Percentiles rank a stretch among this genome's conserved stretches.
Conservation (phyloP, 2,113 vertebrate genomes). For the Albula glossodonta region DNA sequence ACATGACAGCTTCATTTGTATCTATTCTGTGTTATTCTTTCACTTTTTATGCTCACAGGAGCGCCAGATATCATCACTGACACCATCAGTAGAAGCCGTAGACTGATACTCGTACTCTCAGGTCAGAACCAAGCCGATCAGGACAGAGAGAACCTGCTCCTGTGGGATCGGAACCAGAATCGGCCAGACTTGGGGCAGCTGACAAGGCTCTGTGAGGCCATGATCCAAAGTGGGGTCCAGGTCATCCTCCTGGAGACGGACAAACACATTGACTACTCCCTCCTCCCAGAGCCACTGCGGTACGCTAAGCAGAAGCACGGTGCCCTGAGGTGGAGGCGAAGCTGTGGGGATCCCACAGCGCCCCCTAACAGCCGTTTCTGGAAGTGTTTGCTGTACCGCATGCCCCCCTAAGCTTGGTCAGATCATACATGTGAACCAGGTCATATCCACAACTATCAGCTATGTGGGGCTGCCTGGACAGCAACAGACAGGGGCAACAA, state of each 20-base stretch:
- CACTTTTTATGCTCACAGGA: constrained; percentile 57
- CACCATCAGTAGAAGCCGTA: constrained; percentile 67
- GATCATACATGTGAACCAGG: no score
- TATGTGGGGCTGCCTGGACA: no score
- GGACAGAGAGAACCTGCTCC: not conserved
- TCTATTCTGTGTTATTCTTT: not conserved
- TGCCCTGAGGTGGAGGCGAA: constrained; percentile 70
- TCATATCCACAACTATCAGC: no score
- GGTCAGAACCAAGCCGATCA: constrained; percentile 17
- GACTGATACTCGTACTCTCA: constrained; percentile 77
- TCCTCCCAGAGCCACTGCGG: constrained; percentile 77
- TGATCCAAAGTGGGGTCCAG: constrained; percentile 69
- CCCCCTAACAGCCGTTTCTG: constrained; percentile 72
- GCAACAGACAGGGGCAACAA: no score
- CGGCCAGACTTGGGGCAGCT: constrained; percentile 69
- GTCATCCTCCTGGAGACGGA: constrained; percentile 82
- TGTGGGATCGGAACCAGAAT: constrained; percentile 36
- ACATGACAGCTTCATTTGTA: no score
- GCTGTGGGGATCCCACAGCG: not conserved
- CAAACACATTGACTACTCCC: constrained; percentile 62
- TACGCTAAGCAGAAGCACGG: constrained; percentile 81
- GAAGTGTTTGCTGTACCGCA: constrained; percentile 79
- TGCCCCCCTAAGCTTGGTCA: constrained; percentile 48
- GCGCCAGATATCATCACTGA: constrained; percentile 68
- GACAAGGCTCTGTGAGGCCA: constrained; percentile 74